Evolutionary conservation across 2,797 vertebrate genomes (phyloP).

Genomic region (Tokudaia tokunoshimensis): DNA sequence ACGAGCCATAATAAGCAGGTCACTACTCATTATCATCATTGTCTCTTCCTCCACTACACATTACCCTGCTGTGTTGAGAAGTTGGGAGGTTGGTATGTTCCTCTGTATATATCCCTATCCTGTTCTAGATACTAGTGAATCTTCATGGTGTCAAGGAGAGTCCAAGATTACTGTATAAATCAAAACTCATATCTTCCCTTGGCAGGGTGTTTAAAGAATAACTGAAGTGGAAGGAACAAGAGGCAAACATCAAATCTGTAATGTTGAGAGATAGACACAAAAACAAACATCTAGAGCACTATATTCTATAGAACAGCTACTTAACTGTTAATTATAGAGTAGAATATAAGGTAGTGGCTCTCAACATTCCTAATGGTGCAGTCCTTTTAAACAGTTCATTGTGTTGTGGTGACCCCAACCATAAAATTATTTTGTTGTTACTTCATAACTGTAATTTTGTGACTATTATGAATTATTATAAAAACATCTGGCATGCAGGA

Average conservation of each 20-base stretch:
- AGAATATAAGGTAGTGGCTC: not conserved
- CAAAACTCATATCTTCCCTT: not conserved
- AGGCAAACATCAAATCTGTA: not conserved
- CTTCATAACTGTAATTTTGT: not conserved
- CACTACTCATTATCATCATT: not conserved
- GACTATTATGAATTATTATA: not conserved
- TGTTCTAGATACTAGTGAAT: not conserved
- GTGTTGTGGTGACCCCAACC: not conserved
- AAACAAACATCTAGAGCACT: not conserved
- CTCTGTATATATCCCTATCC: not conserved
- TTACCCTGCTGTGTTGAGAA: not conserved
- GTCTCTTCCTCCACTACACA: not conserved
- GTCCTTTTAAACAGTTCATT: not conserved
- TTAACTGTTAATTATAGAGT: constrained; percentile 13
- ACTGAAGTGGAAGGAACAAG: not conserved
- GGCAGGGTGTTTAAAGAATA: not conserved
- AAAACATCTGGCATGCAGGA: not conserved
- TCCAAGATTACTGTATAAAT: constrained; percentile 22
- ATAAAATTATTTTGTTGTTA: not conserved
- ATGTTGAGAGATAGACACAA: not conserved
- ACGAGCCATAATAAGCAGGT: not conserved
- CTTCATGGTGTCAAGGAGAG: not conserved
- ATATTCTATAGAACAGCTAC: not conserved
- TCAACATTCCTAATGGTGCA: not conserved
- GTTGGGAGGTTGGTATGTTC: not conserved